Conservation (phyloP, 2,113 vertebrate genomes). For the human region GRCh38 chr20:18909501-18910000, state of each 20-base stretch:
- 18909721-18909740: not conserved
- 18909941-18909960: not conserved
- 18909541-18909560: not conserved
- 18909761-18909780: not conserved
- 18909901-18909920: not conserved
- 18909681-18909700: not conserved
- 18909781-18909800: not conserved
- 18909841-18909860: not conserved
- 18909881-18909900: not conserved
- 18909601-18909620: not conserved
- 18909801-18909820: not conserved
- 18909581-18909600: not conserved
- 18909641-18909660: not conserved
- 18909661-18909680: not conserved
- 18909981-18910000: not conserved
- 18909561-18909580: not conserved
- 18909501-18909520: not conserved
- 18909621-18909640: not conserved
- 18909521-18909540: not conserved
- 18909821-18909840: not conserved
- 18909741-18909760: not conserved
- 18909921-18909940: not conserved
- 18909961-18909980: not conserved
- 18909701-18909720: not conserved
- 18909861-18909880: not conserved